Evolutionary conservation across 2,113 vertebrate species (phyloP).

Genomic region (Oceanodroma tethys): DNA sequence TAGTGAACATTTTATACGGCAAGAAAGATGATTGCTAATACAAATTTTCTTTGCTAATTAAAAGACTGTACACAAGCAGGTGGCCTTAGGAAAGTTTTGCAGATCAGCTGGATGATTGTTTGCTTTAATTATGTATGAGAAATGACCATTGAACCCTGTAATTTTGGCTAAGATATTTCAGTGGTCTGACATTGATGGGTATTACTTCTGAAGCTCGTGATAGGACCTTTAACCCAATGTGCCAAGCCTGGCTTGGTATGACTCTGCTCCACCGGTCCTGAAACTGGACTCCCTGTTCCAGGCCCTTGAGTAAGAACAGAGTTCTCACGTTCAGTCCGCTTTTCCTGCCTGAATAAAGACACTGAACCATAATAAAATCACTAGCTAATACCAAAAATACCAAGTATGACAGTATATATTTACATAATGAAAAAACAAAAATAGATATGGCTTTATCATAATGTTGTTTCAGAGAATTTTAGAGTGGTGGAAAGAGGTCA

Average conservation of each 20-base stretch:
- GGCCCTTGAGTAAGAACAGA: background rate
- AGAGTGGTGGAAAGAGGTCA: background rate
- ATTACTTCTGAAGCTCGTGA: slow-evolving; percentile 42
- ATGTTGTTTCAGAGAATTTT: background rate
- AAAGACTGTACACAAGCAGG: background rate
- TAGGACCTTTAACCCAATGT: slow-evolving; percentile 61
- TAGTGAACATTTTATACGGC: background rate
- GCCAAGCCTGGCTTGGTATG: background rate
- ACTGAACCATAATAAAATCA: background rate
- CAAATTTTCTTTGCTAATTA: background rate
- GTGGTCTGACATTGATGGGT: slow-evolving; percentile 46
- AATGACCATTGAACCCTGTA: background rate
- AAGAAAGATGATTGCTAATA: background rate
- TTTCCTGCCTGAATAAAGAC: slow-evolving; percentile 9
- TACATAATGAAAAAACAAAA: background rate
- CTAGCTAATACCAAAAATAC: background rate
- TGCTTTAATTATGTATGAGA: slow-evolving; percentile 3
- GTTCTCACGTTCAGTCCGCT: background rate
- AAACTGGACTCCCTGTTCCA: slow-evolving; percentile 7
- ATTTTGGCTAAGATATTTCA: background rate
- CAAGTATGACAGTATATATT: background rate
- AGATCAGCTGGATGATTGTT: background rate
- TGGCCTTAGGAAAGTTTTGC: background rate
- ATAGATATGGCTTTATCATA: background rate
- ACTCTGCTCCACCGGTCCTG: background rate